These are phyloP conservation scores for Oriolus oriolus DNA, from an alignment of 2,113 vertebrate genomes.

Conservation along the genomic window DNA sequence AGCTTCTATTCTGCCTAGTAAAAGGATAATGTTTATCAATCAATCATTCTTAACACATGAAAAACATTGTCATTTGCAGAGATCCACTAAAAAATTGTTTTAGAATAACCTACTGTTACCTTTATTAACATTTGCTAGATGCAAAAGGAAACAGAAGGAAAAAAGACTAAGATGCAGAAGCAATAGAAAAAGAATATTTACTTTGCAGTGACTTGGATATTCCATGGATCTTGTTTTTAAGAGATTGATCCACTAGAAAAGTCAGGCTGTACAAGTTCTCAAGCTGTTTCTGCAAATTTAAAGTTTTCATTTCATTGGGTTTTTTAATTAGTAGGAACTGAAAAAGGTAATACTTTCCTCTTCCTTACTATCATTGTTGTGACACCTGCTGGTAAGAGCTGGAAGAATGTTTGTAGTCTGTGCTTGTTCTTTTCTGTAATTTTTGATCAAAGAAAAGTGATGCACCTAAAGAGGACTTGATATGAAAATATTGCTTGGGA, in stretches of 20 bases:
- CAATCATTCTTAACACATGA: neutral
- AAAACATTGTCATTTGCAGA: neutral
- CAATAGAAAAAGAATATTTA: neutral
- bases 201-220: neutral
- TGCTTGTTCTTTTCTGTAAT: neutral
- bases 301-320: neutral
- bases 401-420: neutral
- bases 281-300: neutral
- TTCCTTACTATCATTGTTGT: neutral
- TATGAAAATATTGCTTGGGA: neutral
- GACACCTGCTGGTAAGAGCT: constrained; percentile 31
- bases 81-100: neutral
- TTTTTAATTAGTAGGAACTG: neutral
- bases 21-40: neutral
- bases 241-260: neutral
- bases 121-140: neutral
- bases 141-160: neutral
- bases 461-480: neutral
- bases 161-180: neutral
- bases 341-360: neutral
- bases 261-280: neutral
- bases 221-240: neutral
- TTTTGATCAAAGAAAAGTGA: neutral
- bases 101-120: neutral
- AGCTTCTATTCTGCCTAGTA: neutral